Conservation (phyloP, 1,140 invertebrate species). For the Formica exsecta region DNA sequence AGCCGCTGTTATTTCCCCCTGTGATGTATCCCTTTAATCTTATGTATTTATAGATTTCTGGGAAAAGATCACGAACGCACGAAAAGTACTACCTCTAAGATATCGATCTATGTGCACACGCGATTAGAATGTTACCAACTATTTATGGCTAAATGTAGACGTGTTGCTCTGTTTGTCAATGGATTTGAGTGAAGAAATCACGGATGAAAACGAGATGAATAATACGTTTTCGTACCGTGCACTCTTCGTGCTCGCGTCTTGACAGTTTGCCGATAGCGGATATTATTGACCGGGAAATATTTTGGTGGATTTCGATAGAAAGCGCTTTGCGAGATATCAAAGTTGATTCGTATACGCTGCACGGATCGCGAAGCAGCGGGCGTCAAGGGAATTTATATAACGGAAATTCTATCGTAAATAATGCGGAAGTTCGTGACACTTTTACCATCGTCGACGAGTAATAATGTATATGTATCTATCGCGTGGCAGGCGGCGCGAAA, state of each 20-base stretch:
- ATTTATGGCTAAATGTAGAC: slow-evolving; percentile 48
- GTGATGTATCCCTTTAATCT: slow-evolving; percentile 37
- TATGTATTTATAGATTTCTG: slow-evolving; percentile 56
- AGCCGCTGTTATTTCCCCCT: slow-evolving; percentile 21
- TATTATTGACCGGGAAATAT: slow-evolving; percentile 31
- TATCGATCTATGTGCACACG: slow-evolving; percentile 7
- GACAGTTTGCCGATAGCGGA: slow-evolving; percentile 14
- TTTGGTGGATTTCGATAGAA: slow-evolving; percentile 1
- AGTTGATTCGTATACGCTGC: slow-evolving; percentile 19
- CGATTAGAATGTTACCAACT: slow-evolving; percentile 30
- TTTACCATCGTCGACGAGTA: slow-evolving; percentile 58
- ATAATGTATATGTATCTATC: slow-evolving; percentile 68
- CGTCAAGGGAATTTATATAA: slow-evolving; percentile 47
- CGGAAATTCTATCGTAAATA: slow-evolving; percentile 69
- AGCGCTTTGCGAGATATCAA: slow-evolving; percentile 2
- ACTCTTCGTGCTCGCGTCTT: neutral
- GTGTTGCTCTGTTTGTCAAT: slow-evolving; percentile 27
- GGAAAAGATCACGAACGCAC: slow-evolving; percentile 37
- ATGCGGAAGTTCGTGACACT: slow-evolving; percentile 67
- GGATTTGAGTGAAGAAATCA: neutral
- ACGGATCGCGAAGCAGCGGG: slow-evolving; percentile 41
- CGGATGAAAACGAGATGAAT: slow-evolving; percentile 26
- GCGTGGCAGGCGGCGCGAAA: slow-evolving; percentile 65
- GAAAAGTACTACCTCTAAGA: slow-evolving; percentile 45
- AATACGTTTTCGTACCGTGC: slow-evolving; percentile 20